Conservation (phyloP, 2,888 invertebrate species). For the Beris morrisii region DNA sequence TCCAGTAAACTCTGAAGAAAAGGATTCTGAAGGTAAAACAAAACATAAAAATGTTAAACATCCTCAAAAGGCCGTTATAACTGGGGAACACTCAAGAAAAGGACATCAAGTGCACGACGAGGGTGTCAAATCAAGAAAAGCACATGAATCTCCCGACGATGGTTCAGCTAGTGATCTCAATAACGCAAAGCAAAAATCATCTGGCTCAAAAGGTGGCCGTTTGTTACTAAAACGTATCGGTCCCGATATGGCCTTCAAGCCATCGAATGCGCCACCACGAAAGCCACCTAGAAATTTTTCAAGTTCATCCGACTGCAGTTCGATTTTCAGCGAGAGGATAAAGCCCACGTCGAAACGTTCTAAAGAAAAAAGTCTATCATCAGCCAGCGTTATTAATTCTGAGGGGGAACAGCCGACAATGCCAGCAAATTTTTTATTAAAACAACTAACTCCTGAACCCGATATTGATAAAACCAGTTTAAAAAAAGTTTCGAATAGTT, state of each 20-base stretch:
- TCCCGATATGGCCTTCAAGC: slow-evolving; percentile 44
- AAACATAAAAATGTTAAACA: no score
- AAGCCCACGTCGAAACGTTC: slow-evolving; percentile 8
- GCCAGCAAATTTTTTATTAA: slow-evolving; percentile 10
- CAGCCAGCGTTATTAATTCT: background rate
- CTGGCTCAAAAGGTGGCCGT: slow-evolving; percentile 46
- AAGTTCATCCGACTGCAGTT: slow-evolving; percentile 33
- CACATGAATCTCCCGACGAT: background rate
- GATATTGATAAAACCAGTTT: background rate
- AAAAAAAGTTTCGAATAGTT: slow-evolving; percentile 8
- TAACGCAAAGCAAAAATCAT: slow-evolving; percentile 38
- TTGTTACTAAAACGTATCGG: slow-evolving; percentile 50
- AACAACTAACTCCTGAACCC: background rate
- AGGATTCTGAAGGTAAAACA: no score
- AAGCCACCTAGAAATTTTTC: slow-evolving; percentile 52
- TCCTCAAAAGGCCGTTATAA: no score
- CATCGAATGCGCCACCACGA: slow-evolving; percentile 46
- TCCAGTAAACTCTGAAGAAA: background rate
- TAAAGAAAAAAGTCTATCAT: slow-evolving; percentile 4
- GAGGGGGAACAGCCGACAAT: slow-evolving; percentile 20
- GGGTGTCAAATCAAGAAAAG: background rate
- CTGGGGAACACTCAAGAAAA: no score
- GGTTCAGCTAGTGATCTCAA: slow-evolving; percentile 13
- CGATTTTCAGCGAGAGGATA: slow-evolving; percentile 18
- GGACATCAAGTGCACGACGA: background rate